Base-by-base conservation (phyloP, 2,888 invertebrate genomes). In the Andrena hattorfiana region DNA sequence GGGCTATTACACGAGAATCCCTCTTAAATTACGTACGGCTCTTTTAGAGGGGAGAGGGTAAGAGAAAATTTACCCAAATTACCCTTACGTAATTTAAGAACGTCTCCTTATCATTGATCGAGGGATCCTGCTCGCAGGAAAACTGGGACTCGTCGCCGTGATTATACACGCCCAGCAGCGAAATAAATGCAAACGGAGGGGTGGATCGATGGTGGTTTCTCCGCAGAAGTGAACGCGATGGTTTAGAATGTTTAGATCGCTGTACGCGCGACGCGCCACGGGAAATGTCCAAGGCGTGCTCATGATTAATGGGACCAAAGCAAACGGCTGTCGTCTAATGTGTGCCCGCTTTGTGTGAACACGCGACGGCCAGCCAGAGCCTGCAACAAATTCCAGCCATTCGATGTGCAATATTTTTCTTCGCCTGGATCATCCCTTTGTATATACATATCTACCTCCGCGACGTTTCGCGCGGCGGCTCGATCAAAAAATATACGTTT, bases 291-390 rank as follows among this genome's bases (percentile, higher is more conserved):
- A 56, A n/a, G 28, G 32, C 26, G 62, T 56, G 42, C 10, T n/a
- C 30, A 67, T 77, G 84, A 83, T 84, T 68, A 79, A 84, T 79
- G 73, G 20, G 73, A 78, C 67, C 66, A 74, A 70, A 73, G 73
- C 26, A 83, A 82, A 77, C 63, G 48, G 54, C 26, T 51, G 59
- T n/a, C 26, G 42, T 2, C 26, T 59, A 59, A 63, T 48, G 49
- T 68, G 35, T 28, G 49, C 35, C 20, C 30, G 16, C n/a, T 80
- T 69, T 66, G 42, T 32, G 59, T 64, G 74, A 64, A 82, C 49
- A 51, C 64, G 8, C 59, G 26, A 77, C 35, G 32, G 23, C 32
- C 20, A 2, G 48, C 7, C 28, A n/a, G n/a, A 63, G 23, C 28
- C 42, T 1, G 20, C 49, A 16, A 80, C 16, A 60, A 74, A 79